phyloP scores from a whole-genome alignment of 2,888 invertebrate species.

The Orchesellides sinensis region DNA sequence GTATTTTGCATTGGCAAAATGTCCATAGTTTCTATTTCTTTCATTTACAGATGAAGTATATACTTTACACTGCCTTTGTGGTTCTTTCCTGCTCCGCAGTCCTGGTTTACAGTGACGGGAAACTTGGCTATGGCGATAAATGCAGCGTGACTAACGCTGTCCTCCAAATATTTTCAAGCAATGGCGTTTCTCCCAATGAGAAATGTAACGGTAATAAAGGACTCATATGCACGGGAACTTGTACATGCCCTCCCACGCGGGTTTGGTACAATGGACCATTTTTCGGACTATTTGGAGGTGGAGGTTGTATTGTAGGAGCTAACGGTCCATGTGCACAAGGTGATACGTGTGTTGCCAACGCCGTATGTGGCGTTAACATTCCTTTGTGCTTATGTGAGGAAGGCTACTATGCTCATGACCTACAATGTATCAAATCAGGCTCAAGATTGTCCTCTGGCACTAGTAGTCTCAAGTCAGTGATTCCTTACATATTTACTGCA shows the following conservation, averaged over 20 bases:
- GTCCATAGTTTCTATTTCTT: neutral
- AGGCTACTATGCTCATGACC: constrained; percentile 32
- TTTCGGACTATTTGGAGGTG: constrained; percentile 31
- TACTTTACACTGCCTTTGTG: neutral
- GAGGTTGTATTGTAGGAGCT: constrained; percentile 31
- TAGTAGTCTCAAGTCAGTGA: no score
- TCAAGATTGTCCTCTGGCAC: no score
- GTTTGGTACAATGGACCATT: constrained; percentile 39
- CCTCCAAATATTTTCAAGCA: neutral
- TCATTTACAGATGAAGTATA: neutral
- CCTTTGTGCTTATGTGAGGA: constrained; percentile 38
- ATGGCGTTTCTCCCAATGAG: neutral
- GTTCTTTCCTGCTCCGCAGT: neutral
- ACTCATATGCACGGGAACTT: constrained; percentile 41
- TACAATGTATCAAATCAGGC: no score
- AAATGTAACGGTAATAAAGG: constrained; percentile 28
- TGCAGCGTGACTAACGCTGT: constrained; percentile 34
- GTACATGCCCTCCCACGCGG: constrained; percentile 46
- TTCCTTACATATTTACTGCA: no score
- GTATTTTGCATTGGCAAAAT: neutral
- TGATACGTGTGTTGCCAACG: constrained; percentile 34
- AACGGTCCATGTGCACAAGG: constrained; percentile 36
- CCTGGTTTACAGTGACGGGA: neutral
- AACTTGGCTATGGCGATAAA: constrained; percentile 31
- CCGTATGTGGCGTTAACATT: constrained; percentile 31